A percentile compares a stretch with the other conserved stretches of the same genome.
Conservation (phyloP, 2,113 vertebrate species). For the Phylloscopus trochiloides region DNA sequence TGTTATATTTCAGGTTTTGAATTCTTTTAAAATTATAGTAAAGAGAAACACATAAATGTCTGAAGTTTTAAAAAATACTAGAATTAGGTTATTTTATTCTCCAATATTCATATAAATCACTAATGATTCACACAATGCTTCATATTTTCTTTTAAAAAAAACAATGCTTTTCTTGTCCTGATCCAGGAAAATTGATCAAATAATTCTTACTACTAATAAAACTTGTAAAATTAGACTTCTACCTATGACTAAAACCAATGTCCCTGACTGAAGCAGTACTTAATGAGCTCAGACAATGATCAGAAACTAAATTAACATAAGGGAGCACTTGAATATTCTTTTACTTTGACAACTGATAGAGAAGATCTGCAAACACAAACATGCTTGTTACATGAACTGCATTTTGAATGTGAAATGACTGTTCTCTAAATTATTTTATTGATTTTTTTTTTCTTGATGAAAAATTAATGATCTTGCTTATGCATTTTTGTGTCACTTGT, state of each 20-base stretch:
- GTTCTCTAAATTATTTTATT: neutral
- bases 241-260: neutral
- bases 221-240: neutral
- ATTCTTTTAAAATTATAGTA: neutral
- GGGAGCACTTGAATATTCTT: neutral
- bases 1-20: neutral
- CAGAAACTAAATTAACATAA: neutral
- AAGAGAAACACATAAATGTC: neutral
- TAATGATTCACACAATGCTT: neutral
- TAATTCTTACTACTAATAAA: neutral
- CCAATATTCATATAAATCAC: neutral
- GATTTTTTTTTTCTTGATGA: neutral
- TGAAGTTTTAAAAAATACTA: neutral
- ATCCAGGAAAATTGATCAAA: neutral
- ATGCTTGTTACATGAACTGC: fast-evolving
- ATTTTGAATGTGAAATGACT: neutral
- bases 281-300: neutral
- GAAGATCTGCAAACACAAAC: neutral
- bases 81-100: neutral
- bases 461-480: neutral
- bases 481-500: neutral
- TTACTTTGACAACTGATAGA: neutral
- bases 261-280: neutral
- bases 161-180: neutral
- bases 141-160: neutral